Percentiles rank a stretch among this genome's conserved stretches.
phyloP scores from a whole-genome alignment of 2,113 vertebrate genomes.

The Clupea harengus region DNA sequence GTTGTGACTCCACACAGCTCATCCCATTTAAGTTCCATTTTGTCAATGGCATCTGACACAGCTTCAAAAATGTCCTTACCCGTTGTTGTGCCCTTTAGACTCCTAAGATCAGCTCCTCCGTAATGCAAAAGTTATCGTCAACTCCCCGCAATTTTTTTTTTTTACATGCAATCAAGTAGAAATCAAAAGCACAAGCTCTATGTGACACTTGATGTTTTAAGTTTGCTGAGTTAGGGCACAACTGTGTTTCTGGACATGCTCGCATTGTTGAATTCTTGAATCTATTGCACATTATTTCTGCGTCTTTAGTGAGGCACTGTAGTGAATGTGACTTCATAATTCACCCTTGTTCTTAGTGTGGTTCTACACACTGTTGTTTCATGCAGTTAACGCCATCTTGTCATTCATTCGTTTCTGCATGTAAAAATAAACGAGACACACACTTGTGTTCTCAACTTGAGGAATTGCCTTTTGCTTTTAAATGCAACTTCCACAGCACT shows the following conservation, averaged over 20 bases:
- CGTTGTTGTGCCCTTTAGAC: constrained; percentile 21
- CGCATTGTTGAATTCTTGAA: constrained; percentile 38
- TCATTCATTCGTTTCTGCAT: too few relatives aligned
- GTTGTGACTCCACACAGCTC: constrained; percentile 32
- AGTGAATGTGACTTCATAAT: too few relatives aligned
- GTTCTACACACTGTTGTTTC: too few relatives aligned
- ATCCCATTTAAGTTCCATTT: constrained; percentile 28
- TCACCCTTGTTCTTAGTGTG: too few relatives aligned
- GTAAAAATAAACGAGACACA: too few relatives aligned
- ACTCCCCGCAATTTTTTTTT: constrained; percentile 42
- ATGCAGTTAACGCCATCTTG: too few relatives aligned
- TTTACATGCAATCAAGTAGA: constrained; percentile 16
- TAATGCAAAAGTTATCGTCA: constrained; percentile 36
- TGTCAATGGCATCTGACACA: constrained; percentile 18
- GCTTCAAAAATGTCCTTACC: constrained; percentile 41
- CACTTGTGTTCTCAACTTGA: too few relatives aligned
- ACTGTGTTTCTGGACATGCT: constrained; percentile 44
- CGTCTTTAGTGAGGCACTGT: constrained; percentile 39
- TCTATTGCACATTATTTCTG: constrained; percentile 43
- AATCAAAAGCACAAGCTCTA: constrained; percentile 44
- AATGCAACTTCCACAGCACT: too few relatives aligned
- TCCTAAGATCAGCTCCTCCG: constrained; percentile 35
- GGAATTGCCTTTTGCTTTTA: too few relatives aligned
- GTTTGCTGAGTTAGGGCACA: neutral
- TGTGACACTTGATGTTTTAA: neutral